Base-by-base conservation (phyloP, 2,888 invertebrate species). In the Noctua janthina region DNA sequence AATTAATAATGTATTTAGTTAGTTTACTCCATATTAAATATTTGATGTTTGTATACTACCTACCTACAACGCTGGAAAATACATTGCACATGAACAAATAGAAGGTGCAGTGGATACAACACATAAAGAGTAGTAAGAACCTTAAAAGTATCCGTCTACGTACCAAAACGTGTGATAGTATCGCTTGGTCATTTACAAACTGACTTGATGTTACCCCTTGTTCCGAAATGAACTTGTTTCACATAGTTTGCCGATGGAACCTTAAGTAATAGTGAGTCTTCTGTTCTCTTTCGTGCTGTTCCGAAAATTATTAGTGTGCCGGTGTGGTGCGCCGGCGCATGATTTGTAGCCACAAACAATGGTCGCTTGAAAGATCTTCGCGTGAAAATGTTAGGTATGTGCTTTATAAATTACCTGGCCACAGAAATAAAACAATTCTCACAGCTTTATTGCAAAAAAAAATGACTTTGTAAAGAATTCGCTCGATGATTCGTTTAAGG, bases 321-420 rank as follows among this genome's bases (percentile, higher is more conserved):
- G 7, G 43, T 56, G 64, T 43, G 59, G 5, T 76, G 79, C 66
- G 54, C 84, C 17, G n/a, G 64, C 79, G 84, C 73, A 62, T 66
- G 56, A 49, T 76, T 39, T 75, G 13, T 46, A 76, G 66, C 46
- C 59, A 35, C 69, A 84, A 84, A 83, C 84, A 84, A 35, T 11
- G 35, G 46, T 39, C 29, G 70, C 64, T 69, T 79, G 79, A 79
- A 79, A 46, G 66, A 79, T 84, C 29, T 43, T 64, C 68, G 59
- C 35, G 73, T 79, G 66, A 84, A 73, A 62, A 66, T 76, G 59
- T 73, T 75, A 76, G 56, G 17, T 68, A 35, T 83, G 20, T 29
- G 35, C 59, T 54, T 43, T 67, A 76, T 43, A 73, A 62, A 82
- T 62, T n/a, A 68, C 23, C 59, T 46, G 54, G 29, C 15, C 62